Percentiles rank a stretch among this genome's conserved stretches.
These are phyloP conservation scores for Eolophus roseicapilla DNA, from an alignment of 2,113 vertebrate genomes.

Conservation along the genomic window DNA sequence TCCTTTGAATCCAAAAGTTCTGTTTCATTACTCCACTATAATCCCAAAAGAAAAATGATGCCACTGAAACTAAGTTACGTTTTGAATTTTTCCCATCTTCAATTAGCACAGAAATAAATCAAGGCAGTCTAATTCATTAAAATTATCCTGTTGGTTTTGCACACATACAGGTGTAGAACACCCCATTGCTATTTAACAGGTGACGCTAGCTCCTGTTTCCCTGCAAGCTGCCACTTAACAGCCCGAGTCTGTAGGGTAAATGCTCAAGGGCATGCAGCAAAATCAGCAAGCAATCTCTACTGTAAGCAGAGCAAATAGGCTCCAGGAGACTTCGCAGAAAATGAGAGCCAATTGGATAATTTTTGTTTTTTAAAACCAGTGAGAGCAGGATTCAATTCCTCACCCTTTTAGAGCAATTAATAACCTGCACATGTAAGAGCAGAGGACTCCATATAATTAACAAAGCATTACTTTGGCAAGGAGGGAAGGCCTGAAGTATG, in stretches of 20 bases:
- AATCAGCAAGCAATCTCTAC: conserved; percentile 21
- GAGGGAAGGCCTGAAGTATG: conserved; percentile 9
- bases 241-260: not conserved
- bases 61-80: conserved; percentile 10
- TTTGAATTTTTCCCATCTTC: conserved; percentile 25
- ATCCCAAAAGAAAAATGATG: conserved; percentile 44
- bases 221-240: not conserved
- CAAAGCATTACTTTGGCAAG: conserved; percentile 49
- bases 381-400: not conserved
- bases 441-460: conserved; percentile 31
- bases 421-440: not conserved
- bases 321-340: conserved; percentile 1
- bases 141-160: not conserved
- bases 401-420: conserved; percentile 12
- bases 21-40: conserved; percentile 54
- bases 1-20: conserved; percentile 68
- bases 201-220: not conserved
- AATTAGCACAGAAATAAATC: not conserved
- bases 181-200: not conserved
- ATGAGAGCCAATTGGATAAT: conserved; percentile 46
- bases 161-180: not conserved
- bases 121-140: not conserved
- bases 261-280: conserved; percentile 3
- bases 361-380: conserved; percentile 23
- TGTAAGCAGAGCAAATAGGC: conserved; percentile 26